phyloP scores from a whole-genome alignment of 2,113 vertebrate genomes.

The Xiphias gladius region DNA sequence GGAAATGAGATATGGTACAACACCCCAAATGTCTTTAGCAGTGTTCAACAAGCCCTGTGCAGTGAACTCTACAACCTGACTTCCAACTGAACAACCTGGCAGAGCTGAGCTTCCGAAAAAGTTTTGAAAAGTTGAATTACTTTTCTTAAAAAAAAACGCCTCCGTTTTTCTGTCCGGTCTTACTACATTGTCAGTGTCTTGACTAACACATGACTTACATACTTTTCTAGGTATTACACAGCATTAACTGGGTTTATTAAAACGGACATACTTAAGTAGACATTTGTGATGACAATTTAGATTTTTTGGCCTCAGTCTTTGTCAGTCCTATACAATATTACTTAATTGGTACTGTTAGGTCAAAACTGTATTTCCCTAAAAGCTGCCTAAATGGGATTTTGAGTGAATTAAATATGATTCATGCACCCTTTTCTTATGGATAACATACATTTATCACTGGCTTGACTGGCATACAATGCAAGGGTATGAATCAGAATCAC shows the following conservation, averaged over 20 bases:
- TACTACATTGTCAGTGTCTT: too few species aligned
- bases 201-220: too few species aligned
- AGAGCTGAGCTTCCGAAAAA: not conserved
- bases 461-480: not conserved
- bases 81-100: slow-evolving; percentile 2
- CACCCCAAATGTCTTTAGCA: slow-evolving; percentile 38
- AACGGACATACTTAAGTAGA: not conserved
- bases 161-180: not conserved
- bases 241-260: too few species aligned
- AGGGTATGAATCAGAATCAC: not conserved
- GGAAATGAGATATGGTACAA: slow-evolving; percentile 51
- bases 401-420: not conserved
- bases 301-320: not conserved
- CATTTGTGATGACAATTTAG: not conserved
- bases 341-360: not conserved
- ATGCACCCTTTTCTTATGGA: not conserved
- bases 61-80: slow-evolving; percentile 33
- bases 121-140: not conserved
- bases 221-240: not conserved
- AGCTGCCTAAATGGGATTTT: not conserved
- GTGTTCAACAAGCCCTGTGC: slow-evolving; percentile 35
- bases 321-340: not conserved
- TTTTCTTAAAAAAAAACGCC: not conserved
- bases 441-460: not conserved
- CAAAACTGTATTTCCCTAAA: too few species aligned